Evolutionary conservation across 2,888 invertebrate genomes (phyloP).

Genomic region (Idaea dimidiata): DNA sequence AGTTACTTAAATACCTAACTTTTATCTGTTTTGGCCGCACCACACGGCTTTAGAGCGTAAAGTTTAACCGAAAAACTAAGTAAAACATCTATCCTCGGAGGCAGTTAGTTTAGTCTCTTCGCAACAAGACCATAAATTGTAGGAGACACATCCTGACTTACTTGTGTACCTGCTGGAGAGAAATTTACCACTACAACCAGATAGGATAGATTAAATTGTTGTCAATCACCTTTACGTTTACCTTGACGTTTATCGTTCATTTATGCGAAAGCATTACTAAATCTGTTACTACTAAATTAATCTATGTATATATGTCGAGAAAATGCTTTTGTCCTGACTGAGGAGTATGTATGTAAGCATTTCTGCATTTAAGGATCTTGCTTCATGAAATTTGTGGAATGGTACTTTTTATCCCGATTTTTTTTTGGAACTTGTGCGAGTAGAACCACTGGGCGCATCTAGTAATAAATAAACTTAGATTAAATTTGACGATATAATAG

Average conservation of each 20-base stretch:
- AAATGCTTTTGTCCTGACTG: too few species aligned
- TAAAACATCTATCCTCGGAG: constrained; percentile 22
- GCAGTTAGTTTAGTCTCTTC: constrained; percentile 44
- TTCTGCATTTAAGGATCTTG: too few species aligned
- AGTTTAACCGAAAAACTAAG: constrained; percentile 23
- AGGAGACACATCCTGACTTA: constrained; percentile 38
- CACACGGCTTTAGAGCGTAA: background rate
- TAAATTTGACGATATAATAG: background rate
- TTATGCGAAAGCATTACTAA: too few species aligned
- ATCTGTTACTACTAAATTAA: too few species aligned
- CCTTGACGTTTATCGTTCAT: background rate
- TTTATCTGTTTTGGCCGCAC: background rate
- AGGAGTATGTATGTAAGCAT: too few species aligned
- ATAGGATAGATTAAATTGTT: background rate
- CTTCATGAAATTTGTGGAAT: too few species aligned
- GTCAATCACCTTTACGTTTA: background rate
- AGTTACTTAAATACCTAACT: background rate
- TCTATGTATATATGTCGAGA: too few species aligned
- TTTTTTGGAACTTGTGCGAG: too few species aligned
- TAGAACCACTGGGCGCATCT: too few species aligned
- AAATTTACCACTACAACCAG: constrained; percentile 21
- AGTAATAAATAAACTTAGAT: too few species aligned
- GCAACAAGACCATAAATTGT: constrained; percentile 58
- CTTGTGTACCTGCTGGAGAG: constrained; percentile 27
- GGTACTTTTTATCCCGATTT: too few species aligned